Evolutionary conservation across 2,113 vertebrate species (phyloP), one percentile per base, ranked within the genome.

Genomic region (Sturnira hondurensis): DNA sequence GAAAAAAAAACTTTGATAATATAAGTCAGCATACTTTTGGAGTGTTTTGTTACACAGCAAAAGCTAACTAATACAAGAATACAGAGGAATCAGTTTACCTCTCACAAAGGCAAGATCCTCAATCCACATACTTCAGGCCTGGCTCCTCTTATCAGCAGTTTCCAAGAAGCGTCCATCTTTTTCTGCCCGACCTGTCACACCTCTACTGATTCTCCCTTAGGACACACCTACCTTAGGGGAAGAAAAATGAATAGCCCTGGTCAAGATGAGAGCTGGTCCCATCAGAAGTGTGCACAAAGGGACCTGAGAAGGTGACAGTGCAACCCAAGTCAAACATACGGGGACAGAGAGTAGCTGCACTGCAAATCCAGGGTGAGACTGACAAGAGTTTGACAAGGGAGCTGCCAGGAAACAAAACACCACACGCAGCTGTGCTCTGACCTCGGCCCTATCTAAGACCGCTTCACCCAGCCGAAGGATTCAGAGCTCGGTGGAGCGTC

Each of bases 21-120:
- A 89, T 80, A 77, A 92, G 33, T 68, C 33, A 38, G 26, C 50
- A 78, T 5, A 5, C 50, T 89, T 78, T 58, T 13, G 47, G 54
- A 80, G 24, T 65, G 17, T 8, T 86, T 89, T 82, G 65, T 93
- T 80, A 89, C 50, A 83, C 68, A 93, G 86, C 47, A 89, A 93
- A 93, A 71, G 50, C 93, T 94, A 94, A 61, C 89, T 70, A 41
- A 74, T 45, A 73, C 33, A 94, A 93, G 7, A 78, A 90, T 28
- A 47, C 20, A 83, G 22, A 84, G 41, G 86, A 90, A 36, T 43
- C 26, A 41, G 10, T 70, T 84, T 71, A 76, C 31, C 8, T 54
- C 61, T 93, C 45, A 52, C 41, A 73, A 61, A 58, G 36, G 58
- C 87, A 90, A 93, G 26, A 22, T 61, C 41, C 70, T 94, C 71